Percentiles rank a stretch among this genome's conserved stretches.
Evolutionary conservation across 2,113 vertebrate genomes (phyloP).

Genomic region (Protomyctophum bolini): DNA sequence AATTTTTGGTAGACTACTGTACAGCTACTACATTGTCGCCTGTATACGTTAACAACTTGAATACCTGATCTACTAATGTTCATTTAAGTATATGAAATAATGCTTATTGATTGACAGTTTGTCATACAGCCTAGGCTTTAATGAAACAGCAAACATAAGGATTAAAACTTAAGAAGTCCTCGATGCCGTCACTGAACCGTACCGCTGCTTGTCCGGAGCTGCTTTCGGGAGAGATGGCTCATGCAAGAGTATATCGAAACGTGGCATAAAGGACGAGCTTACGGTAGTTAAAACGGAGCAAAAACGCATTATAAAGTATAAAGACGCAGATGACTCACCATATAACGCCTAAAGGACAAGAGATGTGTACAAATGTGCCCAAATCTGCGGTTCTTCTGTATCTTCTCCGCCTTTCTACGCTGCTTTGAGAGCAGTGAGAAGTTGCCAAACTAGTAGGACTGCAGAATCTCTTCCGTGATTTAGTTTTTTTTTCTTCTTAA

Average conservation of each 20-base stretch:
- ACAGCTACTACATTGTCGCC: not conserved
- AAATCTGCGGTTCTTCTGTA: constrained; percentile 48
- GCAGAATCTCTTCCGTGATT: constrained; percentile 82
- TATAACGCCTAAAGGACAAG: constrained; percentile 51
- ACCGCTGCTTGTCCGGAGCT: constrained; percentile 21
- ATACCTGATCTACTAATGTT: constrained; percentile 22
- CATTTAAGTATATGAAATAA: not conserved
- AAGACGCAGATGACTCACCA: constrained; percentile 71
- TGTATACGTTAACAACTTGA: constrained; percentile 21
- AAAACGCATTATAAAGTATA: constrained; percentile 13
- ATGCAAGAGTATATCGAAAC: constrained; percentile 70
- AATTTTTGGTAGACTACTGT: not conserved
- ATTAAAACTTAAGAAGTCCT: constrained; percentile 5
- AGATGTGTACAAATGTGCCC: constrained; percentile 57
- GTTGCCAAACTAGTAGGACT: constrained; percentile 79
- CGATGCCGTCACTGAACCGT: constrained; percentile 34
- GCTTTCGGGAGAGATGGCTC: constrained; percentile 53
- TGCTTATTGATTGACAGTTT: not conserved
- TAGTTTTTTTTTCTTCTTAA: constrained; percentile 62
- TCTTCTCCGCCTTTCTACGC: constrained; percentile 61
- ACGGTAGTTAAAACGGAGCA: constrained; percentile 28
- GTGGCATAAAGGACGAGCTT: constrained; percentile 64
- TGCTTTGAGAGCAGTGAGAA: constrained; percentile 62
- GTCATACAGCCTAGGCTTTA: not conserved
- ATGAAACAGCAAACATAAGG: constrained; percentile 39